Percentiles rank a stretch among this genome's conserved stretches.
These are phyloP conservation scores for Auanema freiburgensis DNA, from an alignment of 2,888 invertebrate species.

Conservation along the genomic window DNA sequence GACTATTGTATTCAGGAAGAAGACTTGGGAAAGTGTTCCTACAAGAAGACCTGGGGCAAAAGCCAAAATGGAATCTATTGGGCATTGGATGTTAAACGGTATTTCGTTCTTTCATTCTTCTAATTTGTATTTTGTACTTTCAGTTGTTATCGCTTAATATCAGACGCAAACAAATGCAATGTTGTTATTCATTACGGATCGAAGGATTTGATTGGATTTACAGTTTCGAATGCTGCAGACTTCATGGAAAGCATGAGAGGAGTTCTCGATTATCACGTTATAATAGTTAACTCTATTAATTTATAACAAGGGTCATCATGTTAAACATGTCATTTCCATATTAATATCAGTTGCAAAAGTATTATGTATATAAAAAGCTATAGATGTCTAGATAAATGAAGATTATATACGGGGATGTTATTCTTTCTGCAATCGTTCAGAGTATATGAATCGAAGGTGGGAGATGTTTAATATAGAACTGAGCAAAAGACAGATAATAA, in stretches of 20 bases:
- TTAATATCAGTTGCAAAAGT: neutral
- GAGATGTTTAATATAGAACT: no score
- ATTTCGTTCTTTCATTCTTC: neutral
- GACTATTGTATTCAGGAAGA: constrained; percentile 36
- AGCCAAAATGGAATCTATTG: constrained; percentile 38
- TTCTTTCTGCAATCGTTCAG: no score
- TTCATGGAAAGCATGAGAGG: constrained; percentile 51
- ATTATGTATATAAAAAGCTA: no score
- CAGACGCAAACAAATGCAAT: constrained; percentile 26
- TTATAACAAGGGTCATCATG: constrained; percentile 15
- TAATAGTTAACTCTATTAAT: constrained; percentile 51
- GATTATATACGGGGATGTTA: no score
- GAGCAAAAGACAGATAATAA: no score
- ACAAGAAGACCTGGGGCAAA: constrained; percentile 46
- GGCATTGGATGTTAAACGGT: constrained; percentile 50
- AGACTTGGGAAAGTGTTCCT: constrained; percentile 29
- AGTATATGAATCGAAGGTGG: no score
- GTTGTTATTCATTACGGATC: constrained; percentile 42
- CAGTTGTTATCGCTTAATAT: no score
- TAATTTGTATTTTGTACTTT: neutral
- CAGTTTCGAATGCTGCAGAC: constrained; percentile 39
- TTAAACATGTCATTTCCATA: constrained; percentile 13
- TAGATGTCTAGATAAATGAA: no score
- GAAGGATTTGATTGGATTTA: constrained; percentile 41
- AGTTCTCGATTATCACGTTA: constrained; percentile 46